Evolutionary conservation across 2,888 invertebrate genomes (phyloP).

Genomic region (Polylopha cassiicola): DNA sequence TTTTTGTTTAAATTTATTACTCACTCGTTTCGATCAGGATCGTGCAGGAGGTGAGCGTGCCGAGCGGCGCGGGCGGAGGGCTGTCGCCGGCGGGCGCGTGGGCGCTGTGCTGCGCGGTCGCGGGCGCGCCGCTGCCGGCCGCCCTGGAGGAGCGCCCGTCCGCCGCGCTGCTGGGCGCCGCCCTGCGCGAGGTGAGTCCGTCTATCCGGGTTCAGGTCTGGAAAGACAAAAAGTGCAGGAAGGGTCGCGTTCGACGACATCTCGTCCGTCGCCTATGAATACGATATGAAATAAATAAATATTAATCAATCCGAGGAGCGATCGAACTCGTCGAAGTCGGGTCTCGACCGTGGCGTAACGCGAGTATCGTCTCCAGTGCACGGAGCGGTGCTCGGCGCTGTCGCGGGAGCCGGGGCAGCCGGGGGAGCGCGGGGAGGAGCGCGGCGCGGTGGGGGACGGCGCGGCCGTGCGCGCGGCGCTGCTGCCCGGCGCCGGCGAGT

Average conservation of each 20-base stretch:
- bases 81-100: conserved; percentile 25
- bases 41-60: conserved; percentile 11
- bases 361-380: conserved; percentile 36
- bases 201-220: no score
- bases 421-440: conserved; percentile 20
- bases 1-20: no score
- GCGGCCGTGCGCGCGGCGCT: conserved; percentile 33
- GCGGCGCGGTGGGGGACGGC: conserved; percentile 25
- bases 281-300: not conserved
- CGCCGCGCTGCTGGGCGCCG: conserved; percentile 22
- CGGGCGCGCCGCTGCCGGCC: conserved; percentile 22
- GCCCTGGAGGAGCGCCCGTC: conserved; percentile 9
- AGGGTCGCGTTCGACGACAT: no score
- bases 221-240: no score
- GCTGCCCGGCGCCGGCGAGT: conserved; percentile 16
- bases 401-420: conserved; percentile 5
- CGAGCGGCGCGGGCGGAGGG: conserved; percentile 20
- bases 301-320: not conserved
- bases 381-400: conserved; percentile 23
- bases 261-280: no score
- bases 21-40: conserved; percentile 1
- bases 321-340: no score
- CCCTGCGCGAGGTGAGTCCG: conserved; percentile 1
- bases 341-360: no score
- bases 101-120: conserved; percentile 25